Percentiles rank a stretch among this genome's conserved stretches.
Conservation (phyloP, 2,888 invertebrate species). For the Mesopsocus fuscifrons region DNA sequence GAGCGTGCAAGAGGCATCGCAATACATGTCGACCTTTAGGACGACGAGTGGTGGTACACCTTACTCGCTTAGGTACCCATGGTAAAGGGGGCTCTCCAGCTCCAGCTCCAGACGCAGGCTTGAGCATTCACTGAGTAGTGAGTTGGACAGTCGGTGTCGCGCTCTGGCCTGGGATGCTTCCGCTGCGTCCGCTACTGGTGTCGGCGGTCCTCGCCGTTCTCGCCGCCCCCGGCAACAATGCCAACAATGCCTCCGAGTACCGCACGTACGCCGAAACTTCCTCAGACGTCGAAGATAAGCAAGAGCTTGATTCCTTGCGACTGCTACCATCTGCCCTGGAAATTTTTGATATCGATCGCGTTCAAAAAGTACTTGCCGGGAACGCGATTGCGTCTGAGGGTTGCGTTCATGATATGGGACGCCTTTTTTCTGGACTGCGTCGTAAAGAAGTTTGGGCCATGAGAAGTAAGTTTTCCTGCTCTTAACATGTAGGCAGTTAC, state of each 20-base stretch:
- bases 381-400: not conserved
- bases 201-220: not conserved
- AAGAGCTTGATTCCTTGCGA: not conserved
- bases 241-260: no score
- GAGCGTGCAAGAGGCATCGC: no score
- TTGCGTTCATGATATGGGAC: not conserved
- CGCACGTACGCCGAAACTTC: not conserved
- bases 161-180: not conserved
- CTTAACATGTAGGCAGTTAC: no score
- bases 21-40: no score
- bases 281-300: not conserved
- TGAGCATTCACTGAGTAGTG: no score
- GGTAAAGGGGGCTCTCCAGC: no score
- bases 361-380: not conserved
- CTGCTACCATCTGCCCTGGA: not conserved
- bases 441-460: not conserved
- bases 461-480: not conserved
- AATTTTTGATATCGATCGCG: not conserved
- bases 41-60: no score
- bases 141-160: no score
- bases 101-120: no score
- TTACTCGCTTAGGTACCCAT: no score
- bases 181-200: not conserved
- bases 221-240: not conserved
- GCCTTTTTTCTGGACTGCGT: not conserved